phyloP scores from a whole-genome alignment of 23 tunicate genomes.

The Trididemnum nubilum region DNA sequence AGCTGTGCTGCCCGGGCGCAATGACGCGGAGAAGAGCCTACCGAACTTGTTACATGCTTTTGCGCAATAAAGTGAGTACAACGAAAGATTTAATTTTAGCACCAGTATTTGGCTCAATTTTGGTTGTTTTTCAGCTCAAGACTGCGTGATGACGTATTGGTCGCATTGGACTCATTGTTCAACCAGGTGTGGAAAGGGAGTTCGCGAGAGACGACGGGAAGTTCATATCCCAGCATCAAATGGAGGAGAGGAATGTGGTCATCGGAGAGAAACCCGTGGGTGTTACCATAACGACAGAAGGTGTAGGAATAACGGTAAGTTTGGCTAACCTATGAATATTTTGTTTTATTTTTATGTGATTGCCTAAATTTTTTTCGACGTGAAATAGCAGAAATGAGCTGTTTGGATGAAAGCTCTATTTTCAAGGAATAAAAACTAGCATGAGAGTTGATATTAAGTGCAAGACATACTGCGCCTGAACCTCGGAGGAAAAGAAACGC shows the following conservation, averaged over 20 bases:
- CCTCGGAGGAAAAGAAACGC: too few relatives aligned
- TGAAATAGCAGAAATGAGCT: too few relatives aligned
- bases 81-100: too few relatives aligned
- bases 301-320: conserved; percentile 69
- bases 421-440: too few relatives aligned
- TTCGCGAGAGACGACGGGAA: conserved; percentile 57
- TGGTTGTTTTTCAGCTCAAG: conserved; percentile 68
- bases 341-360: background rate
- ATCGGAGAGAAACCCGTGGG: conserved; percentile 51
- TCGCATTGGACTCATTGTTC: conserved; percentile 87
- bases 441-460: too few relatives aligned
- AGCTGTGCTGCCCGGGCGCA: background rate
- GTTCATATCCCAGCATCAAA: conserved; percentile 64
- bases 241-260: conserved; percentile 86
- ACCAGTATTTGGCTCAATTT: too few relatives aligned
- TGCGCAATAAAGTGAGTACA: too few relatives aligned
- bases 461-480: too few relatives aligned
- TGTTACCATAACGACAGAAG: conserved; percentile 78
- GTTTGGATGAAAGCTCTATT: too few relatives aligned
- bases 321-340: background rate
- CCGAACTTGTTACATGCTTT: too few relatives aligned
- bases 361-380: background rate
- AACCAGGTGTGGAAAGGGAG: conserved; percentile 79
- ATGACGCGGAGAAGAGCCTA: too few relatives aligned
- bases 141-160: conserved; percentile 94